Evolutionary conservation across 2,888 invertebrate species (phyloP).

Genomic region (Drosophila stalkeri): DNA sequence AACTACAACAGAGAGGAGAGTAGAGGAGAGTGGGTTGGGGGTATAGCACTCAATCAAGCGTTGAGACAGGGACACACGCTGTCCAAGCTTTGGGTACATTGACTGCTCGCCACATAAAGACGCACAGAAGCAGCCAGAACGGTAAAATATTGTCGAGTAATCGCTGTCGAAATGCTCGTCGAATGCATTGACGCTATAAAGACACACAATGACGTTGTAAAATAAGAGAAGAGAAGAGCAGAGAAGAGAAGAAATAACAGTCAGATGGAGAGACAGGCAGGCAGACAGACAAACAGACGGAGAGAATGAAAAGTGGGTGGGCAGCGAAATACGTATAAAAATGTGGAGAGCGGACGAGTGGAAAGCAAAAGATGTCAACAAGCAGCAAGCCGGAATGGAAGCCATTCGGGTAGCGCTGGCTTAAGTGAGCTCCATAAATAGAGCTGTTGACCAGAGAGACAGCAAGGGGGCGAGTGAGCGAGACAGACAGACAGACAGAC

Average conservation of each 20-base stretch:
- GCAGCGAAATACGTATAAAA: slow-evolving; percentile 5
- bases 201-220: slow-evolving; percentile 63
- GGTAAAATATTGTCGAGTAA: slow-evolving; percentile 82
- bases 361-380: slow-evolving; percentile 46
- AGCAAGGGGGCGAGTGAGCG: background rate
- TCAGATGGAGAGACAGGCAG: background rate
- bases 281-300: background rate
- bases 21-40: background rate
- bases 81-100: slow-evolving; percentile 43
- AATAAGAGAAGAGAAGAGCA: slow-evolving; percentile 18
- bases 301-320: slow-evolving; percentile 6
- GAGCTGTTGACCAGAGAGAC: slow-evolving; percentile 13
- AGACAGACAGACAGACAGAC: background rate
- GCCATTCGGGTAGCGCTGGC: slow-evolving; percentile 24
- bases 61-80: slow-evolving; percentile 51
- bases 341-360: background rate
- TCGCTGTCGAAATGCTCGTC: slow-evolving; percentile 68
- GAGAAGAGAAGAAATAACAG: background rate
- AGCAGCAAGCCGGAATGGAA: slow-evolving; percentile 28
- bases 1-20: slow-evolving; percentile 26
- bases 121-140: slow-evolving; percentile 38
- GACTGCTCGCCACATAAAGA: slow-evolving; percentile 54
- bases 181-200: slow-evolving; percentile 63
- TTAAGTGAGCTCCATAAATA: slow-evolving; percentile 46
- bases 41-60: slow-evolving; percentile 71